Conservation (phyloP, 2,113 vertebrate genomes). For the Aptenodytes forsteri region DNA sequence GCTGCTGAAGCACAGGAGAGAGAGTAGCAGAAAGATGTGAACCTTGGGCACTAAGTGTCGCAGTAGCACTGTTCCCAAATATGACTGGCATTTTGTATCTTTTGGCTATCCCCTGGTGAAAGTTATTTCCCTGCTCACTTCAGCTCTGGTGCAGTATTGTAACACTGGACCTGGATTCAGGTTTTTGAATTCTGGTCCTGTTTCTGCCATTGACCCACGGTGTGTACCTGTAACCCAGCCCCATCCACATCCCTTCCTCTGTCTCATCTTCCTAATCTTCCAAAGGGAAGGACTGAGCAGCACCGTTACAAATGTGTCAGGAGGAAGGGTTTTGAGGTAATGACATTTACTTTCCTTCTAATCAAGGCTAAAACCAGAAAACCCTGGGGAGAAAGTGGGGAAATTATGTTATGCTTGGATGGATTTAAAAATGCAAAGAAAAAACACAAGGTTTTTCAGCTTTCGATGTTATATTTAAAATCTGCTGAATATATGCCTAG, state of each 20-base stretch:
- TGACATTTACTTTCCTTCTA: neutral
- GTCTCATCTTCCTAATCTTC: neutral
- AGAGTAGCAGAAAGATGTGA: neutral
- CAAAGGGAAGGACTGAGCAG: neutral
- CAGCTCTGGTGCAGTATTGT: neutral
- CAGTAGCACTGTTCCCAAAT: neutral
- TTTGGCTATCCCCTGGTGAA: neutral
- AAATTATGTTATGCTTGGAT: neutral
- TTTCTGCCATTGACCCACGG: neutral
- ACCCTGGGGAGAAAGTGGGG: neutral
- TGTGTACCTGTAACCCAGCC: fast-evolving
- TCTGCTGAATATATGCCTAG: neutral
- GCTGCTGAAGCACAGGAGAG: neutral
- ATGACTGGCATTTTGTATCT: neutral
- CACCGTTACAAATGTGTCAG: neutral
- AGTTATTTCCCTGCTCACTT: neutral
- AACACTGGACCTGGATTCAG: neutral
- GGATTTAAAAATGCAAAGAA: neutral
- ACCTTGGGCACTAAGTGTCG: too few relatives aligned
- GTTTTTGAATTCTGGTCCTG: neutral
- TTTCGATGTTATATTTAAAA: neutral
- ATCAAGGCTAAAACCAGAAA: neutral
- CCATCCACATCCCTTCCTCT: neutral
- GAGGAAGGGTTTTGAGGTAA: neutral
- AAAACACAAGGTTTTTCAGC: neutral